Evolutionary conservation across 2,888 invertebrate species (phyloP).

Genomic region (Parelbella ahira): DNA sequence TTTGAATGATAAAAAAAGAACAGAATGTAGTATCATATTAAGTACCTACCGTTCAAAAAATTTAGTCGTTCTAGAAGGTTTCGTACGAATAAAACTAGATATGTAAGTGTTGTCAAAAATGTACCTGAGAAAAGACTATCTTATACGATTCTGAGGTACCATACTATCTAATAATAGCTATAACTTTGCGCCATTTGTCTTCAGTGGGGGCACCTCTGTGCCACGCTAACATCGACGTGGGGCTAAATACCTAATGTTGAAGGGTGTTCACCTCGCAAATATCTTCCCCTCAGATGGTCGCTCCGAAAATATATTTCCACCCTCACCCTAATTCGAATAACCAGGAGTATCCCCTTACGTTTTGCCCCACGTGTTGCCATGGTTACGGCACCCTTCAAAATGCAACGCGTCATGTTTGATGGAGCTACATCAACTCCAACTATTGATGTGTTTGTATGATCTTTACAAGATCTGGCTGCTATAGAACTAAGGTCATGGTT

Average conservation of each 20-base stretch:
- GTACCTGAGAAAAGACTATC: no score
- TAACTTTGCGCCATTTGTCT: constrained; percentile 8
- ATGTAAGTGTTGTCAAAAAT: no score
- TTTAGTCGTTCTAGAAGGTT: no score
- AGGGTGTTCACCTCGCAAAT: constrained; percentile 74
- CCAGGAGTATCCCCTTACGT: constrained; percentile 53
- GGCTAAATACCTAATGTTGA: constrained; percentile 30
- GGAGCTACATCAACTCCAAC: constrained; percentile 1
- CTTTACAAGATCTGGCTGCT: neutral
- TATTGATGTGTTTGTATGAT: constrained; percentile 12
- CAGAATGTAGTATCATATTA: no score
- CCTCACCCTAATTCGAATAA: constrained; percentile 67
- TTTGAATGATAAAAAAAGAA: no score
- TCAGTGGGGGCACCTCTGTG: neutral
- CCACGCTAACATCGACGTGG: constrained; percentile 17
- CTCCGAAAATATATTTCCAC: constrained; percentile 67
- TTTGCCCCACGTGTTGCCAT: constrained; percentile 56
- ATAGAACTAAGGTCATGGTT: constrained; percentile 5
- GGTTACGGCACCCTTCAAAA: constrained; percentile 51
- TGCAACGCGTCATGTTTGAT: constrained; percentile 40
- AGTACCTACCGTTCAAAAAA: no score
- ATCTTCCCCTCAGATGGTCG: constrained; percentile 56
- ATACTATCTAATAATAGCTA: constrained; percentile 17
- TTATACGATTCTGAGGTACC: no score
- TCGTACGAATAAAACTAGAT: no score